phyloP scores from a whole-genome alignment of 2,888 invertebrate genomes.

The Pammene aurita region DNA sequence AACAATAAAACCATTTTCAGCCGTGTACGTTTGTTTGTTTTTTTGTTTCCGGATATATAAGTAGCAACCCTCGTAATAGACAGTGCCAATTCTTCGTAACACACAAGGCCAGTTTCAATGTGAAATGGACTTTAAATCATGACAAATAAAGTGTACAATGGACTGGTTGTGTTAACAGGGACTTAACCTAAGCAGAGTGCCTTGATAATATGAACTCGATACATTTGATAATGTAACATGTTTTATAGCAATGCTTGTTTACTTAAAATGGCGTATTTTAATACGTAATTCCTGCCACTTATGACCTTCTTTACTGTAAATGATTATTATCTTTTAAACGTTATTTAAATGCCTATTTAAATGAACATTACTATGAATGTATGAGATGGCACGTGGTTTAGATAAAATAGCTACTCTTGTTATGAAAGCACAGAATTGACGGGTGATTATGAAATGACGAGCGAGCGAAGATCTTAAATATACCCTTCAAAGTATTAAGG shows the following conservation, averaged over 20 bases:
- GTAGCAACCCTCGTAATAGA: too few species aligned
- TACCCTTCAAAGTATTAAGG: too few species aligned
- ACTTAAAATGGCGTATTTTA: slow-evolving; percentile 1
- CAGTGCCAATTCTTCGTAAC: not conserved
- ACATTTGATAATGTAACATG: not conserved
- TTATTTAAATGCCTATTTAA: not conserved
- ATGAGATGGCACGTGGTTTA: not conserved
- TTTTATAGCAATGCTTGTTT: not conserved
- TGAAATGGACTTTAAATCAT: not conserved
- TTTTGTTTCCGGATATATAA: too few species aligned
- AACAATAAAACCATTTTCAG: too few species aligned
- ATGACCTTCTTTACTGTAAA: not conserved
- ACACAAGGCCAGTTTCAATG: not conserved
- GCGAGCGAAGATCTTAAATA: too few species aligned
- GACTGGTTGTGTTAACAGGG: not conserved
- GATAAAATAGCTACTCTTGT: not conserved
- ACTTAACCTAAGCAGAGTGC: not conserved
- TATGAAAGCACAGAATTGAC: too few species aligned
- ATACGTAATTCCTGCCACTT: not conserved
- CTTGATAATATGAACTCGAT: slow-evolving; percentile 15
- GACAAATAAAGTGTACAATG: not conserved
- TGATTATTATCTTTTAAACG: not conserved
- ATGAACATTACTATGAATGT: not conserved
- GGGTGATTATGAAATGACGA: too few species aligned
- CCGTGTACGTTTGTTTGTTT: too few species aligned